Base-by-base conservation (phyloP, 2,888 invertebrate genomes). In the Petrophora chlorosata region DNA sequence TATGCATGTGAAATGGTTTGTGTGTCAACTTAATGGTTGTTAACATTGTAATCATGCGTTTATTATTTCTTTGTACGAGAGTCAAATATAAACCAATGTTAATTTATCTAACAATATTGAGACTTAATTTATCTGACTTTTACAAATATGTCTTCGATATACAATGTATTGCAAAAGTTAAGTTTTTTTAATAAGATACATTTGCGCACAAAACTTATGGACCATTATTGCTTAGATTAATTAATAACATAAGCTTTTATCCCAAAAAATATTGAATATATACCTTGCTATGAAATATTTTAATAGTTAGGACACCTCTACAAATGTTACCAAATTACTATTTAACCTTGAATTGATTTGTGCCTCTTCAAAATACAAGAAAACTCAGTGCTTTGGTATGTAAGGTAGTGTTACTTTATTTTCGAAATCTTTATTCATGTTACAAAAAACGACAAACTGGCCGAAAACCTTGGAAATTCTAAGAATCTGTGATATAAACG, bases 261-360 rank as follows among this genome's bases (percentile, higher is more conserved):
- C 58, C 57, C 45, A 56, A 55, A 53, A n/a, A 50, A 51, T 39
- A 34, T 17, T 32, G 32, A 43, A 42, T 54, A 50, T 49, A 46
- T 55, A 46, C 32, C 19, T 51, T 52, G 49, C 49, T 53, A 39
- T 52, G 39, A 44, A 34, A 49, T 54, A 52, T 45, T 46, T 60
- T 56, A 57, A 42, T 43, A 54, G 42, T 42, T 44, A 55, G 33
- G 32, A 58, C 64, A 67, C 63, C 68, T 71, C 69, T 73, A 69
- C 57, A 73, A 76, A 77, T 70, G 82, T 82, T 85, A 83, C 81
- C 81, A 78, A 79, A 80, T 72, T 73, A 56, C 67, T 74, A 69
- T 72, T 66, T 71, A 30, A 30, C 9, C 13, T 60, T 67, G 50
- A 53, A 57, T 63, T 66, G 67, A 65, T 67, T 72, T 70, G 74